Conservation (phyloP, 2,888 invertebrate species). For the Clistopyga incitator region DNA sequence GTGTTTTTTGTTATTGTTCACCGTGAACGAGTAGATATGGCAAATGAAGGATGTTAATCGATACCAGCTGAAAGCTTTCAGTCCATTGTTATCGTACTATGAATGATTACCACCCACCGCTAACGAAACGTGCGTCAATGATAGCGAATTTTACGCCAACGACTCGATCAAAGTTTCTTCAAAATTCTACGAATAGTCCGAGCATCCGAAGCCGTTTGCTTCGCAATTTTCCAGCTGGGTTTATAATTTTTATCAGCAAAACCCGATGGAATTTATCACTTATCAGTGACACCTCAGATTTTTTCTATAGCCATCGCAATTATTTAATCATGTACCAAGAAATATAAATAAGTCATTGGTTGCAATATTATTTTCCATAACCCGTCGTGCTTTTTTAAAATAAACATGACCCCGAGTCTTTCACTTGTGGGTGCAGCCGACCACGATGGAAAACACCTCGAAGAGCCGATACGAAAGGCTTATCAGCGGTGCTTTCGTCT, state of each 20-base stretch:
- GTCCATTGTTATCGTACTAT: not conserved
- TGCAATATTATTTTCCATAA: too few relatives aligned
- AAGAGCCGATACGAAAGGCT: not conserved
- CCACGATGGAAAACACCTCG: not conserved
- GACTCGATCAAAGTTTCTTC: not conserved
- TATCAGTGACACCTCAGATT: too few relatives aligned
- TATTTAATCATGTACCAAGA: too few relatives aligned
- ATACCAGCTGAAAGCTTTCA: not conserved
- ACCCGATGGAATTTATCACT: too few relatives aligned
- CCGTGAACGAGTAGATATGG: not conserved
- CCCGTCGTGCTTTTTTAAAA: not conserved
- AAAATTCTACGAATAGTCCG: not conserved
- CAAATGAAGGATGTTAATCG: constrained; percentile 1
- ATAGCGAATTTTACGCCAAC: not conserved
- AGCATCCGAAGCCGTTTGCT: not conserved
- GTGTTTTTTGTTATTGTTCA: constrained; percentile 3
- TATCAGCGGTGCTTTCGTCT: not conserved
- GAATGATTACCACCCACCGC: not conserved
- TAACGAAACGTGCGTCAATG: not conserved
- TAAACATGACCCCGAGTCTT: not conserved
- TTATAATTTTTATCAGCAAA: not conserved
- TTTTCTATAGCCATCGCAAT: too few relatives aligned
- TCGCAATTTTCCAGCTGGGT: not conserved
- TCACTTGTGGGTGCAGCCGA: not conserved
- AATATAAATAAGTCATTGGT: too few relatives aligned